These are phyloP conservation scores for Calameuta pallipes DNA, from an alignment of 2,888 invertebrate species.

Conservation along the genomic window DNA sequence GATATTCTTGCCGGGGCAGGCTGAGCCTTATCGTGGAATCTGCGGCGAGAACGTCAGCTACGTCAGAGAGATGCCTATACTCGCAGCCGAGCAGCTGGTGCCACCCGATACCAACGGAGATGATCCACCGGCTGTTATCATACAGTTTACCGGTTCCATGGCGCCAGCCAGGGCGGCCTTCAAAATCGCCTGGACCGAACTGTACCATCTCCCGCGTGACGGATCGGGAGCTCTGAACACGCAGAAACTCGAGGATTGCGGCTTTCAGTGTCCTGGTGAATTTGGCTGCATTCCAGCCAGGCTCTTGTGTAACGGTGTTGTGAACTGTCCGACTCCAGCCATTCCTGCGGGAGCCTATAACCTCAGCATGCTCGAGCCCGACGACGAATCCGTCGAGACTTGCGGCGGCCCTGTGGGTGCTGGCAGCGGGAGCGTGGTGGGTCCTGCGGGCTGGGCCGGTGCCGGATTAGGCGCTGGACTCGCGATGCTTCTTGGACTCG, in stretches of 20 bases:
- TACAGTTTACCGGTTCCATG: conserved; percentile 81
- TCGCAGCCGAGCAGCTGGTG: conserved; percentile 79
- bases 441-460: conserved; percentile 70
- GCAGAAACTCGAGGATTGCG: conserved; percentile 81
- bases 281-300: conserved; percentile 86
- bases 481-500: conserved; percentile 70
- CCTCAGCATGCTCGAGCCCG: conserved; percentile 66
- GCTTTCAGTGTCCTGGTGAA: conserved; percentile 89
- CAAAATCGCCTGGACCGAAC: conserved; percentile 90
- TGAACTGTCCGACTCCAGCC: conserved; percentile 83
- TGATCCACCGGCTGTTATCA: conserved; percentile 75
- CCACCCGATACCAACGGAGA: conserved; percentile 64
- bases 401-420: conserved; percentile 71
- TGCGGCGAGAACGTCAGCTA: conserved; percentile 89
- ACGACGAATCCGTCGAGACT: conserved; percentile 83
- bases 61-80: conserved; percentile 82
- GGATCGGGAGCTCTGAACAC: conserved; percentile 84
- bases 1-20: conserved; percentile 78
- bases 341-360: conserved; percentile 38
- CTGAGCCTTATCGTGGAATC: conserved; percentile 82
- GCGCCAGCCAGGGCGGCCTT: conserved; percentile 86
- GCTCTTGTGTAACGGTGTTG: conserved; percentile 87
- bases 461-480: conserved; percentile 73
- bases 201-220: conserved; percentile 87
- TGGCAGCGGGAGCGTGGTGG: conserved; percentile 68